phyloP scores from a whole-genome alignment of 2,888 invertebrate species.

The Microplitis deprimator region DNA sequence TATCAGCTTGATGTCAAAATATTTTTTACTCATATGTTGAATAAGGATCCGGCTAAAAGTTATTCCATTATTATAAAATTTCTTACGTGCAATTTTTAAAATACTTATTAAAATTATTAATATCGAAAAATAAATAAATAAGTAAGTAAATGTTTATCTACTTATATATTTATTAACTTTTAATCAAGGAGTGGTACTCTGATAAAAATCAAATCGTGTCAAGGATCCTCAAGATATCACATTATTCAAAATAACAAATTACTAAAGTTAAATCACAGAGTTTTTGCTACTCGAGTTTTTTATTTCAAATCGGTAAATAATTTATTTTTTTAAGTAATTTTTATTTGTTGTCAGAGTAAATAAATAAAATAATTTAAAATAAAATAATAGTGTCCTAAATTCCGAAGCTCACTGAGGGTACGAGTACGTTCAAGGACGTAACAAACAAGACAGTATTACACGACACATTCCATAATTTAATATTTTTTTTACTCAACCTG shows the following conservation, averaged over 20 bases:
- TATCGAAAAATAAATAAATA: not conserved
- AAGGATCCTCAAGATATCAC: slow-evolving; percentile 5
- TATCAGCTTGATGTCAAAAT: not conserved
- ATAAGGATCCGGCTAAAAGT: not conserved
- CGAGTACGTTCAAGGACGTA: slow-evolving; percentile 40
- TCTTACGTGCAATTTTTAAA: not conserved
- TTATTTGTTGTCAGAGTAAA: not conserved
- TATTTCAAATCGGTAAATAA: too few relatives aligned
- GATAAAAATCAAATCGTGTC: slow-evolving; percentile 12
- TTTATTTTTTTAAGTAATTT: not conserved
- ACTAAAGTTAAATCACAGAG: not conserved
- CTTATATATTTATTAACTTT: not conserved
- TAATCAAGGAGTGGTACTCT: not conserved
- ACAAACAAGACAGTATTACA: slow-evolving; percentile 41
- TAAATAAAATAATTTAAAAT: not conserved
- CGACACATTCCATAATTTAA: slow-evolving; percentile 48
- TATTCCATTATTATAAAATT: not conserved
- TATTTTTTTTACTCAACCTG: slow-evolving; percentile 41
- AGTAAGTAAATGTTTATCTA: not conserved
- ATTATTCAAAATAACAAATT: not conserved
- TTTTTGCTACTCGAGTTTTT: too few relatives aligned
- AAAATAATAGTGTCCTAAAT: slow-evolving; percentile 47
- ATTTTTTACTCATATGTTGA: not conserved
- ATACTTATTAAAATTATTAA: not conserved
- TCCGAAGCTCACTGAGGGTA: slow-evolving; percentile 30